A percentile compares a stretch with the other conserved stretches of the same genome.
Evolutionary conservation across 2,797 vertebrate genomes (phyloP).

Genomic region (Tadarida brasiliensis): DNA sequence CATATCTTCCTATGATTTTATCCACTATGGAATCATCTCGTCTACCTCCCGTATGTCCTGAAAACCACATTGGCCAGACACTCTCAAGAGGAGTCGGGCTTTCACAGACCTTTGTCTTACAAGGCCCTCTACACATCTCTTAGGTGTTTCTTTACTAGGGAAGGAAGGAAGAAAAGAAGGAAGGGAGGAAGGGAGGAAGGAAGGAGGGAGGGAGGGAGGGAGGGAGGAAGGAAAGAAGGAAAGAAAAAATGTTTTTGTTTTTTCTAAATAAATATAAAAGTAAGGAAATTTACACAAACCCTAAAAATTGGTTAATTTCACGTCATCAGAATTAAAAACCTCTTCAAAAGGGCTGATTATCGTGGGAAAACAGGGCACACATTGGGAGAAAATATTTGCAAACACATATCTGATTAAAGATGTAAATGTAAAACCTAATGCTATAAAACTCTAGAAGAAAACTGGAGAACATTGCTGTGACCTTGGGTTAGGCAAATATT

Average conservation of each 20-base stretch:
- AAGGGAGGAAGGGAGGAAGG: too few relatives aligned
- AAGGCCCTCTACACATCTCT: neutral
- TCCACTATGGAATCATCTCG: neutral
- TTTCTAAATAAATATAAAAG: neutral
- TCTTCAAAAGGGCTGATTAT: neutral
- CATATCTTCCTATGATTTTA: neutral
- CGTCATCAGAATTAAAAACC: neutral
- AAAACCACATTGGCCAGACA: neutral
- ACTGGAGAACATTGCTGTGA: neutral
- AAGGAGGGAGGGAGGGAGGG: neutral
- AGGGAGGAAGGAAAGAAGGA: neutral
- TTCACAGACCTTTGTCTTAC: neutral
- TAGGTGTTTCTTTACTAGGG: neutral
- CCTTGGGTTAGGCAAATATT: neutral
- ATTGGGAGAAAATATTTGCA: neutral
- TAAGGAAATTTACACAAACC: neutral
- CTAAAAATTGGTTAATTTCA: slow-evolving; percentile 4
- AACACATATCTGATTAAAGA: neutral
- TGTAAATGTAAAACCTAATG: neutral
- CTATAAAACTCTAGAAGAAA: slow-evolving; percentile 13
- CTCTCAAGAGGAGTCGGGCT: neutral
- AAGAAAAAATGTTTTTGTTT: neutral
- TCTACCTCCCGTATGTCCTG: neutral
- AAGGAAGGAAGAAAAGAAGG: neutral
- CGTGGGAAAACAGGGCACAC: neutral